Base-by-base conservation (phyloP, 2,888 invertebrate species). In the Ophonus ardosiacus region DNA sequence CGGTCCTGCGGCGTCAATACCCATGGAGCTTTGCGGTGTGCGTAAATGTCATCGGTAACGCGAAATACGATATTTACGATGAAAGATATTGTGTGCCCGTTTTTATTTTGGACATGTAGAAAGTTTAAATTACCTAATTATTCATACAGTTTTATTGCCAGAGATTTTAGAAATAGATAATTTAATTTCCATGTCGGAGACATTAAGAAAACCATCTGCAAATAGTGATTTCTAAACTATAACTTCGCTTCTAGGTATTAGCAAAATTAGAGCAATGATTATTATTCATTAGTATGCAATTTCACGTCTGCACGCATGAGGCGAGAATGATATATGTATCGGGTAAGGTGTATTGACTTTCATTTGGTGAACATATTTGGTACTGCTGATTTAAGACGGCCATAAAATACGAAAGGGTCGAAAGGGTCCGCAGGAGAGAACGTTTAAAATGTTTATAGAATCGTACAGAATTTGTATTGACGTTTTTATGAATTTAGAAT, bases 71-170 rank as follows among this genome's bases (percentile, higher is more conserved):
- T 81, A 81, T 81, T 81, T 81, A 81, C 71, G 81, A 68, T 31
- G n/a, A 51, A 65, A 81, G 63, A 63, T 63, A 81, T 81, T 81
- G 81, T 63, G 80, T 81, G 63, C 63, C 81, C 51, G 63, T 81
- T 63, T 81, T 81, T 81, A 81, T 81, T 81, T 81, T 81, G 71
- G 71, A 81, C 81, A 81, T 81, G 57, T 81, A 81, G 81, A 81
- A 81, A 81, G 81, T 81, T 81, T 81, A 71, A 81, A 81, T 81
- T 71, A 81, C 71, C 81, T 56, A 81, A 68, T 81, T 81, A 81
- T 81, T 68, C 81, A 81, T 56, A 38, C 68, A 71, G 56, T 81
- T 80, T 81, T 68, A 68, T 68, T 68, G 38, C 57, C 38, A 57
- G 38, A 51, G 81, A 81, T 81, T 81, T 71, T 71, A 56, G 68